A percentile compares a stretch with the other conserved stretches of the same genome.
These are phyloP conservation scores for Psophia crepitans DNA, from an alignment of 2,113 vertebrate species.

Conservation along the genomic window DNA sequence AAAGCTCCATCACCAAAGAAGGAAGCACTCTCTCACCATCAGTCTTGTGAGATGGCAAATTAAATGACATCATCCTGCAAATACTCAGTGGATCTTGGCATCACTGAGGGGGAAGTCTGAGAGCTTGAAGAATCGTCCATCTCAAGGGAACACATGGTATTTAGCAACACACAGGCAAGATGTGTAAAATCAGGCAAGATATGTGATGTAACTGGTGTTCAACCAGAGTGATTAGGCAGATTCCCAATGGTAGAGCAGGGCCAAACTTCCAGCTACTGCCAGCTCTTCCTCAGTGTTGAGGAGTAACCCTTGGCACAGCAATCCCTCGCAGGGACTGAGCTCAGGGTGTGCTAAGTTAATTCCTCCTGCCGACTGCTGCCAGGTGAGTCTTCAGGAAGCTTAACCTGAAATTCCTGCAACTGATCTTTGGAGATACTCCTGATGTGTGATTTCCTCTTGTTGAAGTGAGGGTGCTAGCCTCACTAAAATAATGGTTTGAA, in stretches of 20 bases:
- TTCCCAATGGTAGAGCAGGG: background rate
- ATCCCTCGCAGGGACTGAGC: background rate
- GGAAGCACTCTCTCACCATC: background rate
- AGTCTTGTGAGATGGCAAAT: background rate
- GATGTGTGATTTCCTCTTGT: background rate
- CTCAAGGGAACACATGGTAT: background rate
- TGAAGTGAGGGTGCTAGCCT: background rate
- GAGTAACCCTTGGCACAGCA: background rate
- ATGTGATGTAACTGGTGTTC: background rate
- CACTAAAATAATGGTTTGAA: background rate
- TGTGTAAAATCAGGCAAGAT: background rate
- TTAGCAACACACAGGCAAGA: background rate
- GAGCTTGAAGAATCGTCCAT: background rate
- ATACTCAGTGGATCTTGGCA: constrained; percentile 25
- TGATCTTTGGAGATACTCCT: background rate
- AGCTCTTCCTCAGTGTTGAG: background rate
- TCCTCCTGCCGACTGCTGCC: background rate
- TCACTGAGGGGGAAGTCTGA: constrained; percentile 5
- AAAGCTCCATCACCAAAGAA: background rate
- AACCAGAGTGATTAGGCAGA: background rate
- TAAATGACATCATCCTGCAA: constrained; percentile 14
- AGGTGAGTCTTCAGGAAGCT: background rate
- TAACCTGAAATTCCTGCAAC: background rate
- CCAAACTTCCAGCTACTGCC: background rate
- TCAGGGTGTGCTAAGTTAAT: background rate